Evolutionary conservation across 1,140 invertebrate genomes (phyloP).

Genomic region (Drosophila arawakana): DNA sequence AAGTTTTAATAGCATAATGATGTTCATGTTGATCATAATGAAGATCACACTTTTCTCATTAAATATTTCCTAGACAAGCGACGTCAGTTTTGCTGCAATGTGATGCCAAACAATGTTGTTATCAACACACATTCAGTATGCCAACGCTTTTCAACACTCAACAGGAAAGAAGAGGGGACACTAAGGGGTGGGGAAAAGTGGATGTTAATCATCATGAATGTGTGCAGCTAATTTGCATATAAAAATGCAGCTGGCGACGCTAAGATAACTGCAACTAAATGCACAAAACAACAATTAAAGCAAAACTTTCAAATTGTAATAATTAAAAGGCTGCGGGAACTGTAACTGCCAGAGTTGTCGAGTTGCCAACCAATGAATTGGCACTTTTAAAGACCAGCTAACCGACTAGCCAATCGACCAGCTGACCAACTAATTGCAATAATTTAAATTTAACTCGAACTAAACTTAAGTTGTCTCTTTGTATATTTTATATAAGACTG

Average conservation of each 20-base stretch:
- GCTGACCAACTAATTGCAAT: conserved; percentile 62
- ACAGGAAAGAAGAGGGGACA: neutral
- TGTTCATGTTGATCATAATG: conserved; percentile 15
- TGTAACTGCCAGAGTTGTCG: conserved; percentile 30
- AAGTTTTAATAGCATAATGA: conserved; percentile 27
- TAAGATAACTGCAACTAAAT: conserved; percentile 42
- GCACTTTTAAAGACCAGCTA: conserved; percentile 35
- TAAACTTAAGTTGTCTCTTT: conserved; percentile 28
- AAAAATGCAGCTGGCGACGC: conserved; percentile 55
- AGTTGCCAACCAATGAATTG: conserved; percentile 36
- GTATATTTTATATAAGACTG: conserved; percentile 61
- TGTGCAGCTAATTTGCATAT: conserved; percentile 66
- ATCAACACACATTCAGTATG: conserved; percentile 37
- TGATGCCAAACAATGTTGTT: conserved; percentile 36
- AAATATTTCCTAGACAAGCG: conserved; percentile 28
- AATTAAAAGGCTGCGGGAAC: conserved; percentile 30
- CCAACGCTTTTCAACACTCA: conserved; percentile 55
- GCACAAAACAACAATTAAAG: conserved; percentile 61
- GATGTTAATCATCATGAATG: conserved; percentile 52
- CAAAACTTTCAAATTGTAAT: conserved; percentile 62
- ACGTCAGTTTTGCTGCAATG: conserved; percentile 18
- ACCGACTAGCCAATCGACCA: conserved; percentile 44
- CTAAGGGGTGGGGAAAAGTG: neutral
- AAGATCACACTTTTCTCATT: conserved; percentile 26
- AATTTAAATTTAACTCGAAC: conserved; percentile 70